phyloP scores from a whole-genome alignment of 2,113 vertebrate genomes.

The Mesocricetus auratus region DNA sequence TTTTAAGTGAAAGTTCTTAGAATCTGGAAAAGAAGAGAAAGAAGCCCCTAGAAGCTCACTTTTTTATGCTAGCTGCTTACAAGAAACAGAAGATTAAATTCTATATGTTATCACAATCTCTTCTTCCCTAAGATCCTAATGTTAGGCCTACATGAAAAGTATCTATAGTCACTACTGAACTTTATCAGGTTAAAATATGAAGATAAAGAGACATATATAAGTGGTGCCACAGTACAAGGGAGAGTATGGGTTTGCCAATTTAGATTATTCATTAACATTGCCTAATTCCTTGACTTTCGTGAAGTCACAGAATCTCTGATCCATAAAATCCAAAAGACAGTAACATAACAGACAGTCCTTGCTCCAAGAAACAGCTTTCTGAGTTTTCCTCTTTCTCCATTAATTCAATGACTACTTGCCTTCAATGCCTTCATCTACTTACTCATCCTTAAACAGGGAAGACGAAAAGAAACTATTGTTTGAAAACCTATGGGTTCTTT shows the following conservation, averaged over 20 bases:
- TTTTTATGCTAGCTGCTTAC: neutral
- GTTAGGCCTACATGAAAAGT: neutral
- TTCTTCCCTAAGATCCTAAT: neutral
- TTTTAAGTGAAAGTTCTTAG: neutral
- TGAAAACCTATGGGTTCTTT: neutral
- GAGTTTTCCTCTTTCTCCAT: neutral
- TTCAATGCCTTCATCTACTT: neutral
- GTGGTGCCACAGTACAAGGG: neutral
- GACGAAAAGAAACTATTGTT: neutral
- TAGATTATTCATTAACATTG: neutral
- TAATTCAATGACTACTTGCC: neutral
- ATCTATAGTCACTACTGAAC: neutral
- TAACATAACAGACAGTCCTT: neutral
- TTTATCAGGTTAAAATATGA: neutral
- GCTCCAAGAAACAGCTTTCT: neutral
- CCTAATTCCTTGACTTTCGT: neutral
- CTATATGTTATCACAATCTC: neutral
- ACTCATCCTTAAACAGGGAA: neutral
- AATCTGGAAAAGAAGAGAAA: neutral
- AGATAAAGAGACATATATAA: neutral
- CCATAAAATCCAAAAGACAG: neutral
- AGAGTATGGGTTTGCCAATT: neutral
- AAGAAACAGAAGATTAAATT: neutral
- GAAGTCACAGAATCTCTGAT: neutral
- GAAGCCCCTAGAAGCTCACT: neutral